Base-by-base conservation (phyloP, 92 coral and sea anemone genomes). In the Palythoa heliodiscus region DNA sequence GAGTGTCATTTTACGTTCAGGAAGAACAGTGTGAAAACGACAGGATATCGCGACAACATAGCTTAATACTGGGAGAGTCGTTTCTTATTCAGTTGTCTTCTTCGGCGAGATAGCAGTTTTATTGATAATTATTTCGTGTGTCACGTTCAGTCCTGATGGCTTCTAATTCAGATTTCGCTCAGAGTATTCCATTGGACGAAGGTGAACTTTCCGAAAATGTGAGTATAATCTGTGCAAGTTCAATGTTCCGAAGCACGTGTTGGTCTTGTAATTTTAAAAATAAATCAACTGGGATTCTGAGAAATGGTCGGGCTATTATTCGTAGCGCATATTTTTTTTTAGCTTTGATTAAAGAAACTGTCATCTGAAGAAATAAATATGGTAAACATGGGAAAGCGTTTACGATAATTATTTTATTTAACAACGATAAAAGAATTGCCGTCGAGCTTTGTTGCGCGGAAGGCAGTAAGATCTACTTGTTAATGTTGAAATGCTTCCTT, bases 61-160 rank as follows among this genome's bases (percentile, higher is more conserved):
- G 69, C 22, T 54, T 54, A 54, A 54, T 54, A 54, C 61, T 55
- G 61, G 61, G 61, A 55, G 61, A 55, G 61, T 55, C 61, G 69
- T 63, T 63, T 63, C 69, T 63, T 63, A 63, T 63, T n/a, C 23
- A 6, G 69, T 63, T 63, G 29, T 63, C 69, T 63, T 63, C 61
- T 55, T 55, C 61, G 16, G 61, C 61, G 61, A 55, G 61, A 55
- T 55, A 63, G 69, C 11, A 63, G 69, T 63, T 63, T 63, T 63
- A 63, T 19, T 63, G 55, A 63, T 63, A 20, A 63, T 63, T 63
- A 63, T 63, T 63, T 60, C 22, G 22, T 63, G 69, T 63, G 69
- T 86, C 54, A 63, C 73, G 73, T 25, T 69, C 73, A 35, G 43
- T 69, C 73, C 23, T 63, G 25, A 69, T 69, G 73, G 73, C 73